Base-by-base conservation (phyloP, 2,113 vertebrate species). In the Hydrochoerus hydrochaeris region DNA sequence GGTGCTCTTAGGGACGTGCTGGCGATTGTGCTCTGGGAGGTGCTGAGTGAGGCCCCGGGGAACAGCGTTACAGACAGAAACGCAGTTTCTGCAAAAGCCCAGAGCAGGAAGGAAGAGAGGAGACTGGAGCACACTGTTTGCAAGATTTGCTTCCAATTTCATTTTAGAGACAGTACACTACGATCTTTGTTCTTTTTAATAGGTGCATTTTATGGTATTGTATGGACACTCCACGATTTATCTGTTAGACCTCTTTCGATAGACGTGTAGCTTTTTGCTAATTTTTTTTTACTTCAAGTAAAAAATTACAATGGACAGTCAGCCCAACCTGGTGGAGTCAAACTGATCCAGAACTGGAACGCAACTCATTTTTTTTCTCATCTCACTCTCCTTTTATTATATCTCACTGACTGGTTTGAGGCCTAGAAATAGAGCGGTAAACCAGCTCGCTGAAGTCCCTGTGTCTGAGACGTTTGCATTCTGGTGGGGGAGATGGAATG, bases 101-200 rank as follows among this genome's bases (percentile, higher is more conserved):
- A n/a, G 69, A 95, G 63, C 22, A 85, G 30, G n/a, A 96, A 85
- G 30, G n/a, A 96, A 87, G 57, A 63, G 28, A 63, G 86, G 80
- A 26, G 54, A 9, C 24, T 5, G 32, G 54, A 60, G 44, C 28
- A 60, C 52, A 69, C 5, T 1, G 4, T 58, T 46, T 10, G 12
- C 49, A 57, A 67, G 46, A 83, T 92, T 24, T 57, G 54, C 65
- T 65, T 75, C n/a, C 67, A 35, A 77, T 38, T 92, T 88, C 65
- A 77, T 58, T 92, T 92, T 54, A 84, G 46, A 78, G 38, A 89
- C 26, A 46, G 38, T 57, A 32, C 60, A 78, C 16, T 75, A 35
- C 77, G 81, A 32, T 69, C 22, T 57, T 77, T 11, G 89, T 80
- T 80, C 49, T 91, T 86, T 52, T 52, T 38, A 41, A 20, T 9